Percentiles rank a stretch among this genome's conserved stretches.
These are phyloP conservation scores for Xyliphius kryptos DNA, from an alignment of 2,113 vertebrate species.

Conservation along the genomic window DNA sequence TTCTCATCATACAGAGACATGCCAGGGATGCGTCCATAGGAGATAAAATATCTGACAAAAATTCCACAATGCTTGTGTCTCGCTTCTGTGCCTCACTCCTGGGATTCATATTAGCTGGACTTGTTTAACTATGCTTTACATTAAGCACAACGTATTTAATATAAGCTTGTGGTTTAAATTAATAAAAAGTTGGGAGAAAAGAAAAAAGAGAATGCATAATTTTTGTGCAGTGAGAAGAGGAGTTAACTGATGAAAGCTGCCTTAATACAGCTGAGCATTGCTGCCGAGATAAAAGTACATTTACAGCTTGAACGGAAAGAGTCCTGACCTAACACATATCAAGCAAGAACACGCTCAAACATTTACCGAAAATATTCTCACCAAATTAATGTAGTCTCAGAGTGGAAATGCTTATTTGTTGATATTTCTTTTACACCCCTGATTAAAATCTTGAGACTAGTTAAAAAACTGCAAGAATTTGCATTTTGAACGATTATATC, in stretches of 20 bases:
- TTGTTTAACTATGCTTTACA: constrained; percentile 61
- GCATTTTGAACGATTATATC: too few relatives aligned
- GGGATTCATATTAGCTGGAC: constrained; percentile 54
- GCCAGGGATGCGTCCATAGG: constrained; percentile 25
- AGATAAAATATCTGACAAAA: constrained; percentile 31
- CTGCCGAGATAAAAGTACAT: constrained; percentile 35
- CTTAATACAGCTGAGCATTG: constrained; percentile 51
- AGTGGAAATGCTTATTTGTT: constrained; percentile 7
- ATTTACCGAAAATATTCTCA: constrained; percentile 7
- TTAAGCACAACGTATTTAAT: constrained; percentile 40
- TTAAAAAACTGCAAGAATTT: too few relatives aligned
- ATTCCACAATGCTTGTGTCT: too few relatives aligned
- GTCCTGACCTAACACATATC: constrained; percentile 39
- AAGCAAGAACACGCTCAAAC: constrained; percentile 25
- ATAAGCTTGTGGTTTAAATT: constrained; percentile 53
- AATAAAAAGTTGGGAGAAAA: constrained; percentile 52
- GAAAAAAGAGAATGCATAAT: constrained; percentile 63
- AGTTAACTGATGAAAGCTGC: constrained; percentile 55
- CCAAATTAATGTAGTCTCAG: constrained; percentile 18
- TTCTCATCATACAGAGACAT: constrained; percentile 54
- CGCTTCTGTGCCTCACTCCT: not conserved
- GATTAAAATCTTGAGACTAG: too few relatives aligned
- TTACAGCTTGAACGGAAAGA: constrained; percentile 21
- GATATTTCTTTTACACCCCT: too few relatives aligned
- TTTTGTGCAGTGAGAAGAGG: constrained; percentile 7